These are phyloP conservation scores for Gephyroberyx darwinii DNA, from an alignment of 2,797 vertebrate genomes.

Conservation along the genomic window DNA sequence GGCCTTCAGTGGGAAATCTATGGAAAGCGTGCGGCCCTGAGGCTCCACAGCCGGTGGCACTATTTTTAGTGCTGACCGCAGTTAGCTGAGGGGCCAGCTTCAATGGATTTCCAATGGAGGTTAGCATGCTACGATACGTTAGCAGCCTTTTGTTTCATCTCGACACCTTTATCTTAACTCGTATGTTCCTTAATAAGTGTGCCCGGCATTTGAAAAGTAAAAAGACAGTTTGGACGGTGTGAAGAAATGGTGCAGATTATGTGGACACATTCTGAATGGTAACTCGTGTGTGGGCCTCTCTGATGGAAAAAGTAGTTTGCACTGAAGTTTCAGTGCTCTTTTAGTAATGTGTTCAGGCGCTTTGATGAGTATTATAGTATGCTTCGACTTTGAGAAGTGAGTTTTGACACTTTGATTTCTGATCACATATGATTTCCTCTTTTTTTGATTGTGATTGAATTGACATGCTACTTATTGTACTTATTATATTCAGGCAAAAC, in stretches of 20 bases:
- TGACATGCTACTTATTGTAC: no score
- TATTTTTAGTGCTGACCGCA: slow-evolving; percentile 76
- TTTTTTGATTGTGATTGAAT: not conserved
- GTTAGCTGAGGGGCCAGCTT: slow-evolving; percentile 7
- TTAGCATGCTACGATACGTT: slow-evolving; percentile 27
- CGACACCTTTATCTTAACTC: not conserved
- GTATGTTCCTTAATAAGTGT: not conserved
- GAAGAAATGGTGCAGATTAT: not conserved
- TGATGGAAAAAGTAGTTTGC: slow-evolving; percentile 14
- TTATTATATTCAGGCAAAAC: no score
- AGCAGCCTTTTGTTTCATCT: not conserved
- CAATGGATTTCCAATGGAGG: slow-evolving; percentile 41
- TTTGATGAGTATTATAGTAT: not conserved
- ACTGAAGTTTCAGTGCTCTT: not conserved
- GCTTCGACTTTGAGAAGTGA: no score
- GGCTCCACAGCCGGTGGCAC: slow-evolving; percentile 40
- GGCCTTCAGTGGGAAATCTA: slow-evolving; percentile 15
- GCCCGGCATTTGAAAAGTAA: not conserved
- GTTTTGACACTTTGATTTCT: no score
- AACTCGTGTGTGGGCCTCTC: slow-evolving; percentile 8
- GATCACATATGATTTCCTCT: not conserved
- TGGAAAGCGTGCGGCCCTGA: slow-evolving; percentile 25
- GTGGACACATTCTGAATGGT: not conserved
- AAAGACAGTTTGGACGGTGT: not conserved
- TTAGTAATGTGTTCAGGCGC: not conserved